Base-by-base conservation (phyloP, 2,113 vertebrate genomes). In the Diphyllodes magnificus region DNA sequence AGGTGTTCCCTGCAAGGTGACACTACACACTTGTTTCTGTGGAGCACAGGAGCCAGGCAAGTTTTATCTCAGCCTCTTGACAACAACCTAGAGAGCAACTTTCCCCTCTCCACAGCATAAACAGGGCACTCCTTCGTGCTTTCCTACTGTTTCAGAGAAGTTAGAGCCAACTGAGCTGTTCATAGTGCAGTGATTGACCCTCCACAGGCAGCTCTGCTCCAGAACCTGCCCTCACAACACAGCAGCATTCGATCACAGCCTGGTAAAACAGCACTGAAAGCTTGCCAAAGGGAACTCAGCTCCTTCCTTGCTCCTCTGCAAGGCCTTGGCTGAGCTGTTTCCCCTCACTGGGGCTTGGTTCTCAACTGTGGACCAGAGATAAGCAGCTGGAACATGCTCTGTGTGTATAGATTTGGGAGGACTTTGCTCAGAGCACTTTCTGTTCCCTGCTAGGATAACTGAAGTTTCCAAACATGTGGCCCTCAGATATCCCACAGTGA, bases 291-390 rank as follows among this genome's bases (percentile, higher is more conserved):
- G 79, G 66, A 90, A 56, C 49, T 51, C 25, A 0, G 83, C 59
- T 70, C 2, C 0, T 50, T 60, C 59, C 72, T 27, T 16, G 35
- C 66, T 73, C 40, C 30, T 64, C 60, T 45, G 33, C 28, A 70
- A 72, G 37, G 76, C 61, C 27, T 40, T 37, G 82, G 66, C 79
- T 4, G 50, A 61, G 76, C 59, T 27, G 54, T 45, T 83, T 73
- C 18, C 24, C 47, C 72, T 17, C 42, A 4, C 9, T 56, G 73
- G 84, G 87, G 65, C 69, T 18, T 9, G 11, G 78, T 40, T 95
- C 82, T 70, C 90, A 79, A 25, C 73, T 94, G 95, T 12, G 47
- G 44, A 33, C 27, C 65, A 87, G 87, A 96, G 95, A 96, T 95
- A 96, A 96, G 90, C 84, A 60, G 70, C 84, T 82, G 78, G 40